Conservation (phyloP, 2,113 vertebrate species). For the Nycticebus coucang region DNA sequence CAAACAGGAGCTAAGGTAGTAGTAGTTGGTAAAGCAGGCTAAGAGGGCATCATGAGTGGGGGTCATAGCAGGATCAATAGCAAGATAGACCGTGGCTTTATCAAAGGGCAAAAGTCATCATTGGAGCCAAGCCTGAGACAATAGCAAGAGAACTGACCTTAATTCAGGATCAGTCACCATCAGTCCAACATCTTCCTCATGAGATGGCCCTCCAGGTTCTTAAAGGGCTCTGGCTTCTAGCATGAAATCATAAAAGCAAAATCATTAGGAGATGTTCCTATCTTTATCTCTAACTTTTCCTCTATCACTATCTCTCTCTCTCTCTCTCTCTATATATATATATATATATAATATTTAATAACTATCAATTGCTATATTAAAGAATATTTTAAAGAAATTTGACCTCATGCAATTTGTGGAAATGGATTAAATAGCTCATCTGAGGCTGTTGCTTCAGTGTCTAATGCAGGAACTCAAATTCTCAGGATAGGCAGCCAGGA, state of each 20-base stretch:
- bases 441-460: constrained; percentile 26
- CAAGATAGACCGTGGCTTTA: constrained; percentile 22
- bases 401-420: background rate
- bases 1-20: constrained; percentile 9
- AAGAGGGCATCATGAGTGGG: background rate
- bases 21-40: background rate
- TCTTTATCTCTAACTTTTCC: background rate
- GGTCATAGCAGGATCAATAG: background rate
- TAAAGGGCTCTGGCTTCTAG: constrained; percentile 21
- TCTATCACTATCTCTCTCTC: constrained; percentile 6
- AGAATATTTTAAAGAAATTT: background rate
- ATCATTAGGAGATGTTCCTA: background rate
- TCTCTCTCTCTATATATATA: too few species aligned
- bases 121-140: background rate
- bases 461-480: background rate
- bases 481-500: background rate
- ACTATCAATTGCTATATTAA: constrained; percentile 19
- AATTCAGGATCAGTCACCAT: background rate
- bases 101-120: constrained; percentile 17
- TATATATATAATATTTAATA: background rate
- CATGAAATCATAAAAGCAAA: constrained; percentile 22
- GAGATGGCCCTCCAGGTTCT: background rate
- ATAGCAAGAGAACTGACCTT: background rate
- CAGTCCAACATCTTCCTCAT: background rate
- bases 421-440: background rate